These are phyloP conservation scores for Cylindroiulus punctatus DNA, from an alignment of 2,888 invertebrate species.

Conservation along the genomic window DNA sequence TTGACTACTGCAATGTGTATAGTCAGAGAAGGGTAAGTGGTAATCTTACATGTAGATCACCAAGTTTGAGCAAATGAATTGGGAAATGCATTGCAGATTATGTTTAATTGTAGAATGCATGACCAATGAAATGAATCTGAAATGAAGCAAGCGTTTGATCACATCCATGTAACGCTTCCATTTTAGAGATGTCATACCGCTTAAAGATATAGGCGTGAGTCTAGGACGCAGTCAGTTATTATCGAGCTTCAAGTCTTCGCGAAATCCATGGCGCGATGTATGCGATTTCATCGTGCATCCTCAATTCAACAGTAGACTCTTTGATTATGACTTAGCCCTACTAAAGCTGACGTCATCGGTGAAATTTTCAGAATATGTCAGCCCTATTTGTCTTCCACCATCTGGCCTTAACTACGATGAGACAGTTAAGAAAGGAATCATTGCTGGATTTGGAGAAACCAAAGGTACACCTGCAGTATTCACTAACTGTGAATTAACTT, in stretches of 20 bases:
- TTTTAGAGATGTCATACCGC: neutral
- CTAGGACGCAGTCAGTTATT: neutral
- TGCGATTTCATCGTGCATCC: neutral
- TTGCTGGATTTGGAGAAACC: conserved; percentile 10
- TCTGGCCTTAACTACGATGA: neutral
- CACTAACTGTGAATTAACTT: too few species aligned
- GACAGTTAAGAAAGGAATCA: neutral
- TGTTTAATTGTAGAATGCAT: too few species aligned
- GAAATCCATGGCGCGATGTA: neutral
- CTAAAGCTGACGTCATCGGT: neutral
- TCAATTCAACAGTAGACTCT: neutral
- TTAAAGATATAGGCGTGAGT: neutral
- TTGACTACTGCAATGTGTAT: neutral
- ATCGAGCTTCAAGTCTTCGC: neutral
- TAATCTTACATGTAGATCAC: too few species aligned
- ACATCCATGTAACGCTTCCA: neutral
- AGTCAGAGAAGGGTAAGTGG: neutral
- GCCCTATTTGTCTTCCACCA: neutral
- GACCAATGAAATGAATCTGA: too few species aligned
- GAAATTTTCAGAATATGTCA: neutral
- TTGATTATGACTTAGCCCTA: neutral
- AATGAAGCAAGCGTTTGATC: too few species aligned
- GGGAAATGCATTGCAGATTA: too few species aligned
- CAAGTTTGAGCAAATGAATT: too few species aligned
- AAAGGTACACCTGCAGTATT: neutral